Evolutionary conservation across 2,888 invertebrate genomes (phyloP).

Genomic region (Trachelus tabidus): DNA sequence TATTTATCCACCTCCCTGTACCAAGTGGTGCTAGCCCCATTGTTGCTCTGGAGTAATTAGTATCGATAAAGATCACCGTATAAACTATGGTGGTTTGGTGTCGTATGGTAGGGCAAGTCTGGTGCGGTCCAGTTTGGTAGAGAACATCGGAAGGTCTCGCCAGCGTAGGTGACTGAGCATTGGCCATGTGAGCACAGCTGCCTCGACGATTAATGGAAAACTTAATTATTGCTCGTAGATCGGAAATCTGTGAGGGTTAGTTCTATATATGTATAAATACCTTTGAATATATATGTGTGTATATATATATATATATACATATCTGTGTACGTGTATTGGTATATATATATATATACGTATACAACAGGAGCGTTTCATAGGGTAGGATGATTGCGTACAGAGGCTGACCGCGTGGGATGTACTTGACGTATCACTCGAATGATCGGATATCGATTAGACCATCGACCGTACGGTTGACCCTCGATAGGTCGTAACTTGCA

Average conservation of each 20-base stretch:
- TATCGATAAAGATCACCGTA: constrained; percentile 16
- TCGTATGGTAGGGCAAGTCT: neutral
- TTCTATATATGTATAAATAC: neutral
- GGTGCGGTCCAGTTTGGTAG: neutral
- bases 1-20: neutral
- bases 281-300: neutral
- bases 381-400: constrained; percentile 32
- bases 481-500: constrained; percentile 56
- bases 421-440: constrained; percentile 61
- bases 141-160: neutral
- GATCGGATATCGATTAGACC: constrained; percentile 62
- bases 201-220: constrained; percentile 59
- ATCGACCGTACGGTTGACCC: constrained; percentile 34
- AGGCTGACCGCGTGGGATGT: constrained; percentile 46
- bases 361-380: constrained; percentile 15
- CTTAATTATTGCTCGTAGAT: constrained; percentile 54
- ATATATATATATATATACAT: neutral
- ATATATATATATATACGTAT: neutral
- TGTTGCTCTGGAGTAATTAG: constrained; percentile 12
- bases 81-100: neutral
- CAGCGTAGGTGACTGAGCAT: neutral
- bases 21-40: neutral
- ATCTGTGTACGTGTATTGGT: no score
- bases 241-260: constrained; percentile 22
- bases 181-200: constrained; percentile 53